Percentiles rank a stretch among this genome's conserved stretches.
Conservation (phyloP, 1,140 invertebrate genomes). For the Formica exsecta region DNA sequence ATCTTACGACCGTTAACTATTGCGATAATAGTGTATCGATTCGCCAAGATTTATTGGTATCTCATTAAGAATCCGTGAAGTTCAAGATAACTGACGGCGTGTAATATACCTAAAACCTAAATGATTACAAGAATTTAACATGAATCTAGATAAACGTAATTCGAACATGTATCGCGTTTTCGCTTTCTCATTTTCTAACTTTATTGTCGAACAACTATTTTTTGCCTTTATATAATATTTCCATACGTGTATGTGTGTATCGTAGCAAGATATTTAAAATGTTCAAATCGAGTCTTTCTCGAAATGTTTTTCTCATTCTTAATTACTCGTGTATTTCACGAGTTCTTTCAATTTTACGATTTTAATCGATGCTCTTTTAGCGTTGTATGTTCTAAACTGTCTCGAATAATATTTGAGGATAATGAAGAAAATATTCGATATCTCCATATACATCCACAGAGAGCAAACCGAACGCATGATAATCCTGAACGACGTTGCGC, state of each 20-base stretch:
- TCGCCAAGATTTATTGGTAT: background rate
- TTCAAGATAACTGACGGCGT: background rate
- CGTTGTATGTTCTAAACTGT: background rate
- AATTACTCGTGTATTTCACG: background rate
- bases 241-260: background rate
- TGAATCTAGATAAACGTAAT: background rate
- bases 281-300: background rate
- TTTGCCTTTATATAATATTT: too few species aligned
- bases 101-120: background rate
- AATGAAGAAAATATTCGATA: background rate
- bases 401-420: background rate
- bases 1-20: slow-evolving; percentile 31
- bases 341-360: background rate
- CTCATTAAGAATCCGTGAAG: background rate
- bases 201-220: background rate
- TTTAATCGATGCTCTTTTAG: background rate
- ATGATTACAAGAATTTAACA: background rate
- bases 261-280: background rate
- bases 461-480: slow-evolving; percentile 27
- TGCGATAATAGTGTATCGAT: slow-evolving; percentile 8
- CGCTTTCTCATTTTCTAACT: background rate
- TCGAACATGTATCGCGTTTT: background rate
- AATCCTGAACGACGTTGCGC: slow-evolving; percentile 23
- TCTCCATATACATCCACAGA: background rate
- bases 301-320: background rate